phyloP scores from a whole-genome alignment of 1,140 invertebrate species.

The Drosophila pandora region DNA sequence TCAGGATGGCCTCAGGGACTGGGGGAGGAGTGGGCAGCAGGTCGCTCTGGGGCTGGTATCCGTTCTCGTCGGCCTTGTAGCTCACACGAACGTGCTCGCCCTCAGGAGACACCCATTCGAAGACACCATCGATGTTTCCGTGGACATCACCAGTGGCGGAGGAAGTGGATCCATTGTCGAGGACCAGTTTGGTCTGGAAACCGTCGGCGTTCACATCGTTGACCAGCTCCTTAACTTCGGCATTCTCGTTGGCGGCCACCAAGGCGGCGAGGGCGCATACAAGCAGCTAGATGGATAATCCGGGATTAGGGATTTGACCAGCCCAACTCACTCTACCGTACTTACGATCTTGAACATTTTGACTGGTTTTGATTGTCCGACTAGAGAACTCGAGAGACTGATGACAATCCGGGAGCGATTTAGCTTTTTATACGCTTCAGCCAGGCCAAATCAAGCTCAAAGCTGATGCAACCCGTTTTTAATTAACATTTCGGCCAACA shows the following conservation, averaged over 20 bases:
- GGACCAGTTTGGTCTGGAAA: conserved; percentile 81
- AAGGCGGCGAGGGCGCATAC: conserved; percentile 49
- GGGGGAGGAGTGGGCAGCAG: conserved; percentile 88
- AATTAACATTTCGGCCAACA: conserved; percentile 47
- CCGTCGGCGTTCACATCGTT: conserved; percentile 83
- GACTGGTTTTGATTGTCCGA: conserved; percentile 40
- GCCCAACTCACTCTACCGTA: neutral
- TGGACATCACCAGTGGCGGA: conserved; percentile 65
- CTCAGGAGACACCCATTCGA: conserved; percentile 86
- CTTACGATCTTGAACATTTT: conserved; percentile 60
- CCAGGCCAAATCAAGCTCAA: neutral
- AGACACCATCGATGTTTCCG: conserved; percentile 84
- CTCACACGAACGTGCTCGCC: conserved; percentile 87
- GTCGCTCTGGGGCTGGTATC: conserved; percentile 85
- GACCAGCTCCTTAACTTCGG: conserved; percentile 35
- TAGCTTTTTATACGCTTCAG: conserved; percentile 30
- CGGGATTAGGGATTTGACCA: neutral
- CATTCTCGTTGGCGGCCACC: conserved; percentile 46
- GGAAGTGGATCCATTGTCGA: conserved; percentile 85
- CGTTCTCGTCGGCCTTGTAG: conserved; percentile 85
- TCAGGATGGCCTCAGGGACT: conserved; percentile 87
- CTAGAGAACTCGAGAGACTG: conserved; percentile 51
- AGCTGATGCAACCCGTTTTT: conserved; percentile 44
- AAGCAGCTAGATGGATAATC: conserved; percentile 35
- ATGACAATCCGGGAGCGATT: conserved; percentile 7